These are phyloP conservation scores for Gavia stellata DNA, from an alignment of 2,113 vertebrate genomes.

Conservation along the genomic window DNA sequence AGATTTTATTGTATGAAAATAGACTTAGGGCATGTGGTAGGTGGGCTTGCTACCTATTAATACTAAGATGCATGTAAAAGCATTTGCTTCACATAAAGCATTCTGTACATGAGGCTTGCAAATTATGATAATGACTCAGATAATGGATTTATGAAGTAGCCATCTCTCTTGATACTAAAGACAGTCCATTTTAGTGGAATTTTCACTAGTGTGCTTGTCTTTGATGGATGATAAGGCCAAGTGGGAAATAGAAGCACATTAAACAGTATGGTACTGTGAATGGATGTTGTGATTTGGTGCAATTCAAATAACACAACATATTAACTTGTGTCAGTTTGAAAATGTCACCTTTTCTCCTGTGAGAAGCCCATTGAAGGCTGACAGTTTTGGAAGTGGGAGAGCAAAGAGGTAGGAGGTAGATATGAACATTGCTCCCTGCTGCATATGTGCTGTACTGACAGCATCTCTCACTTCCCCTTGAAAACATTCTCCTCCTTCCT, in stretches of 20 bases:
- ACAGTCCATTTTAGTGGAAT: background rate
- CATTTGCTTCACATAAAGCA: background rate
- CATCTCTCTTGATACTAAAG: background rate
- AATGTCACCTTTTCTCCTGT: background rate
- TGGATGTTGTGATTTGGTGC: background rate
- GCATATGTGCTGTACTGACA: background rate
- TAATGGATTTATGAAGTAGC: background rate
- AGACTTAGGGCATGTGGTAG: background rate
- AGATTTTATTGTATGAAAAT: background rate
- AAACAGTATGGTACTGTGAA: background rate
- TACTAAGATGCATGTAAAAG: background rate
- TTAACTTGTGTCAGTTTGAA: background rate
- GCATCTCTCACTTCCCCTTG: background rate
- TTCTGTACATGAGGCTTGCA: background rate
- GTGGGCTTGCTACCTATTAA: background rate
- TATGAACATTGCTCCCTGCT: background rate
- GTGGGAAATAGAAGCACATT: background rate
- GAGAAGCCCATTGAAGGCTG: background rate
- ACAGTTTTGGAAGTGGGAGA: background rate
- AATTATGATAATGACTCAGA: background rate
- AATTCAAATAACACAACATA: background rate
- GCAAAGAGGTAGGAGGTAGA: background rate
- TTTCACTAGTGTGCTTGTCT: background rate
- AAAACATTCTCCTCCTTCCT: background rate
- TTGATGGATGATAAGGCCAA: background rate